These are phyloP conservation scores for Porites australiensis DNA, from an alignment of 64 coral and sea anemone species.

Conservation along the genomic window DNA sequence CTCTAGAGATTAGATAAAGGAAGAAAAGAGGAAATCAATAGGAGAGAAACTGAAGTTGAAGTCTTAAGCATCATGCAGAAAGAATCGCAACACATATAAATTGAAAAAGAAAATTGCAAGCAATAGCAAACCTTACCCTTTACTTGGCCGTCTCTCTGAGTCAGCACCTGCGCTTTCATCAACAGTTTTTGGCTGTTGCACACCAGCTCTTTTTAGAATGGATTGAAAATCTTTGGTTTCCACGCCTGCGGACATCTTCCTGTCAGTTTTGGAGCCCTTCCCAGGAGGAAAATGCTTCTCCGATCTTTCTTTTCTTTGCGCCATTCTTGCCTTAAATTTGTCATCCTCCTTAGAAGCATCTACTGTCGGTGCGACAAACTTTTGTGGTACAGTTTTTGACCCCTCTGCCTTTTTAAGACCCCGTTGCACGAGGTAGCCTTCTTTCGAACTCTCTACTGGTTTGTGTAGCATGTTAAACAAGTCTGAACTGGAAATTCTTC, in stretches of 20 bases:
- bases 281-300: conserved; percentile 4
- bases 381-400: not conserved
- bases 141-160: not conserved
- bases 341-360: conserved; percentile 2
- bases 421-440: conserved; percentile 34
- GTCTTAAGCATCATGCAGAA: not conserved
- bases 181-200: not conserved
- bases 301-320: conserved; percentile 21
- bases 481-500: conserved; percentile 45
- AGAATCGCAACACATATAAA: not conserved
- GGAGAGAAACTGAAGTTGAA: conserved; percentile 11
- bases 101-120: not conserved
- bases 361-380: not conserved
- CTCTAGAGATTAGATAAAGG: conserved; percentile 42
- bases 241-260: not conserved
- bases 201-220: conserved; percentile 27
- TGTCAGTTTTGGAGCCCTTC: not conserved
- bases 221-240: conserved; percentile 38
- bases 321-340: conserved; percentile 32
- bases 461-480: conserved; percentile 39
- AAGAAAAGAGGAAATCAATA: conserved; percentile 47
- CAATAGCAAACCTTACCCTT: not conserved
- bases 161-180: not conserved
- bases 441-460: conserved; percentile 17
- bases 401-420: conserved; percentile 39